Evolutionary conservation across 2,797 vertebrate genomes (phyloP), one percentile per base, ranked within the genome.

Genomic region (Sebastes goodei): DNA sequence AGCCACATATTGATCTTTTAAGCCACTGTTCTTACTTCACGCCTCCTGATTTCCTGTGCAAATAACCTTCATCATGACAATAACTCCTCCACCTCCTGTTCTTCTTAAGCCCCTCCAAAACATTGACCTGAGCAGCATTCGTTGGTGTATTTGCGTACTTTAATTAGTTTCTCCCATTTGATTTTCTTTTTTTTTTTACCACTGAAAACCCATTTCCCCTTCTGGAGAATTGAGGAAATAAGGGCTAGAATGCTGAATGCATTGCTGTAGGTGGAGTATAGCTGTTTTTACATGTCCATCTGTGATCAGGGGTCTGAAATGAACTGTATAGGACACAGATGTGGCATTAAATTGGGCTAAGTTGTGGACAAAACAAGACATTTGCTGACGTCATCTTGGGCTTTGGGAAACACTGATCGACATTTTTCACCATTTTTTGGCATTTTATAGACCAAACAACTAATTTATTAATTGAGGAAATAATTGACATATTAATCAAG

Each of bases 1-100:
- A 69, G 71, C 30, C 30, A 25, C 66, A 60, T 33, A 78, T 76
- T 64, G 75, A 88, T 89, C 87, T 79, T 82, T 85, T 84, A 83
- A 85, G 74, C 65, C 29, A 1, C n/a, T 2, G 2, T 53, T 85
- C 63, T 69, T 62, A 55, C 78, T 66, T 62, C 72, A 81, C 62
- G 60, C 80, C 85, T 79, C 70, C 74, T 86, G 70, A 67, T 80
- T 84, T 84, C 32, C 66, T 35, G 23, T 30, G 55, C 67, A 74
- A 83, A 84, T 76, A 80, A 82, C 76, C 74, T 83, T 72, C 42
- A 82, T 46, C 63, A 7, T 64, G 72, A 80, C 83, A 69, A 46
- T 25, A 64, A 49, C 73, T 68, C 59, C 35, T 69, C 74, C 76
- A 53, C 76, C 76, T 69, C 59, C 12, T 78, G 59, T 30, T 70